Conservation (phyloP, 2,888 invertebrate species). For the Spilarctia lutea region DNA sequence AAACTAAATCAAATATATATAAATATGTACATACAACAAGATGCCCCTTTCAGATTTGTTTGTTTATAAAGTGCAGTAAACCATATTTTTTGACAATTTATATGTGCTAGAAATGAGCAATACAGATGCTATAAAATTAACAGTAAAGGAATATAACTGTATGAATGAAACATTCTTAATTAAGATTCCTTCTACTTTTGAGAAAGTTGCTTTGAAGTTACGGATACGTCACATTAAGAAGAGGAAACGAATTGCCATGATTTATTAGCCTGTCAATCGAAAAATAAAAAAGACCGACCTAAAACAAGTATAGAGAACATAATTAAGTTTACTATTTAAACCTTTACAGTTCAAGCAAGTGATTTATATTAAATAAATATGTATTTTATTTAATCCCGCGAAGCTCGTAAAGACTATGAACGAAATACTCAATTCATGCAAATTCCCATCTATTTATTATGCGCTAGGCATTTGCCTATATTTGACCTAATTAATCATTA, state of each 20-base stretch:
- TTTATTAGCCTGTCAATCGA: conserved; percentile 39
- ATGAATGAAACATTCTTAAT: too few relatives aligned
- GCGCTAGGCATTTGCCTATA: conserved; percentile 46
- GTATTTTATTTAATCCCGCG: not conserved
- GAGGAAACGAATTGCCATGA: conserved; percentile 53
- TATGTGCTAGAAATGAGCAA: not conserved
- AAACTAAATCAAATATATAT: not conserved
- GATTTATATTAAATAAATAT: too few relatives aligned
- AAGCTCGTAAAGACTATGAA: conserved; percentile 12
- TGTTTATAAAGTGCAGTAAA: not conserved
- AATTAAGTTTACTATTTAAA: conserved; percentile 1
- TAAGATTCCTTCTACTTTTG: conserved; percentile 19
- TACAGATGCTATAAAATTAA: not conserved
- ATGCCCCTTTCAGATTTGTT: too few relatives aligned
- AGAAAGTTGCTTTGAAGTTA: conserved; percentile 51
- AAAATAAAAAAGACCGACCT: conserved; percentile 29
- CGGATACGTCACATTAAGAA: conserved; percentile 52
- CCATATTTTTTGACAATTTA: not conserved
- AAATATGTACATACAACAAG: not conserved
- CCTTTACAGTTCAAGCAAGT: not conserved
- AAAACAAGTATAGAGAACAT: conserved; percentile 29
- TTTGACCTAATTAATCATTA: conserved; percentile 55
- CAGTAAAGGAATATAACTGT: not conserved
- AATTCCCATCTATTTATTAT: conserved; percentile 43
- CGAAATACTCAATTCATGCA: conserved; percentile 19